These are phyloP conservation scores for Colinus virginianus DNA, from an alignment of 2,113 vertebrate species.

Conservation along the genomic window DNA sequence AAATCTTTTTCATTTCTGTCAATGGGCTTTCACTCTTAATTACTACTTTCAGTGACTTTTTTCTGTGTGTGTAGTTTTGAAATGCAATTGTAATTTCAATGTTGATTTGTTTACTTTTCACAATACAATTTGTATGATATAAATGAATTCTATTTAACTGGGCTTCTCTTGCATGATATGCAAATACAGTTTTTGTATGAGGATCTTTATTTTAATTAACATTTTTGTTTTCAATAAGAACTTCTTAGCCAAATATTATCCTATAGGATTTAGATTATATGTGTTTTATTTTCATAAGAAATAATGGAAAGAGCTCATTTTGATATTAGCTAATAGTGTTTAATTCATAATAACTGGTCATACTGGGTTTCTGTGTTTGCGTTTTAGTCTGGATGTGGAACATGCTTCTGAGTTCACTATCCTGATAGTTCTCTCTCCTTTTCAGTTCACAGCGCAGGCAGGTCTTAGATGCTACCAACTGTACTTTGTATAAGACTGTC, in stretches of 20 bases:
- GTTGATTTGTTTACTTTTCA: slow-evolving; percentile 65
- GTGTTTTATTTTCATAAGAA: slow-evolving; percentile 14
- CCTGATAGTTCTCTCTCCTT: not conserved
- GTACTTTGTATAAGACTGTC: not conserved
- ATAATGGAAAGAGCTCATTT: not conserved
- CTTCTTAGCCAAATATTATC: slow-evolving; percentile 16
- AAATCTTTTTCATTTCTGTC: slow-evolving; percentile 36
- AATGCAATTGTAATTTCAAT: slow-evolving; percentile 56
- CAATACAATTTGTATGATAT: slow-evolving; percentile 48
- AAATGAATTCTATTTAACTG: slow-evolving; percentile 50
- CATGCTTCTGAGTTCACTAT: not conserved
- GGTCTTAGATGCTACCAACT: not conserved
- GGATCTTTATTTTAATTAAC: slow-evolving; percentile 9
- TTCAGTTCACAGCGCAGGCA: not conserved
- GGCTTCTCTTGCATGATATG: slow-evolving; percentile 15
- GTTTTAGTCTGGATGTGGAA: not conserved
- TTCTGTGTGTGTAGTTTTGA: slow-evolving; percentile 41
- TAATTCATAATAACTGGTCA: not conserved
- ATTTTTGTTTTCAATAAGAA: not conserved
- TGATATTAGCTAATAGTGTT: not conserved
- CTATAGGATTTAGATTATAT: not conserved
- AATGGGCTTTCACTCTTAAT: slow-evolving; percentile 50
- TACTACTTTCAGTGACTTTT: slow-evolving; percentile 56
- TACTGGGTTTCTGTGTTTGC: not conserved
- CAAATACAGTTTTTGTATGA: slow-evolving; percentile 6